Conservation (phyloP, 2,113 vertebrate genomes). For the Coracopsis vasa region DNA sequence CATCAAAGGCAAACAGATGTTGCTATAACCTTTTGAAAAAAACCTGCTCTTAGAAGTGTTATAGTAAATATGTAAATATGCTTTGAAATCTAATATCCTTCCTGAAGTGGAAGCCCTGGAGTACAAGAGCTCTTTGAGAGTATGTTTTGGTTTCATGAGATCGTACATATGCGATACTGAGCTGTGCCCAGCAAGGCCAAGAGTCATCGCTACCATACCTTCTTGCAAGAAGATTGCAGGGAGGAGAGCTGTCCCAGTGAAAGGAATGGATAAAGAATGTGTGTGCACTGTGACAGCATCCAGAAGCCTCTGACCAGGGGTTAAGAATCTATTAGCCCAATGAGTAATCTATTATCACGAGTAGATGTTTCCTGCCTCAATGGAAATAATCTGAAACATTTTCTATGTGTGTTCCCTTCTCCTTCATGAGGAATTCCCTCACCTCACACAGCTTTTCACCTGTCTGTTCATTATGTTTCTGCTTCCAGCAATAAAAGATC, state of each 20-base stretch:
- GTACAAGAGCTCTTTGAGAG: constrained; percentile 58
- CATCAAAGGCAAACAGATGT: constrained; percentile 61
- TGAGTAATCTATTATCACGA: not conserved
- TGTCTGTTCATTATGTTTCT: not conserved
- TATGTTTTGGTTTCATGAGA: constrained; percentile 46
- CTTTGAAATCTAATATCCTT: constrained; percentile 65
- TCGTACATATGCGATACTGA: not conserved
- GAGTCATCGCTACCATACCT: not conserved
- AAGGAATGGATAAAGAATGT: not conserved
- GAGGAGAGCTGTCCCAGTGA: not conserved
- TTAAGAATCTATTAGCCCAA: not conserved
- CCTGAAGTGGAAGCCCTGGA: constrained; percentile 48
- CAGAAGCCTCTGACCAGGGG: not conserved
- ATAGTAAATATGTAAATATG: constrained; percentile 59
- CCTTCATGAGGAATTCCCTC: not conserved
- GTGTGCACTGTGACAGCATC: not conserved
- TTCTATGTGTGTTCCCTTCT: not conserved
- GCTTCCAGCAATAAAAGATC: not conserved
- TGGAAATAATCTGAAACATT: not conserved
- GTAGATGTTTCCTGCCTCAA: not conserved
- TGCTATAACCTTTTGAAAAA: constrained; percentile 51
- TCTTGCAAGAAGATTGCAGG: not conserved
- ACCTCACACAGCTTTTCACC: not conserved
- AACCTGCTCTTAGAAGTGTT: not conserved
- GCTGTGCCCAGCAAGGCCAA: not conserved